Percentiles rank a stretch among this genome's conserved stretches.
Evolutionary conservation across 2,113 vertebrate genomes (phyloP).

Genomic region (Oreochromis niloticus): DNA sequence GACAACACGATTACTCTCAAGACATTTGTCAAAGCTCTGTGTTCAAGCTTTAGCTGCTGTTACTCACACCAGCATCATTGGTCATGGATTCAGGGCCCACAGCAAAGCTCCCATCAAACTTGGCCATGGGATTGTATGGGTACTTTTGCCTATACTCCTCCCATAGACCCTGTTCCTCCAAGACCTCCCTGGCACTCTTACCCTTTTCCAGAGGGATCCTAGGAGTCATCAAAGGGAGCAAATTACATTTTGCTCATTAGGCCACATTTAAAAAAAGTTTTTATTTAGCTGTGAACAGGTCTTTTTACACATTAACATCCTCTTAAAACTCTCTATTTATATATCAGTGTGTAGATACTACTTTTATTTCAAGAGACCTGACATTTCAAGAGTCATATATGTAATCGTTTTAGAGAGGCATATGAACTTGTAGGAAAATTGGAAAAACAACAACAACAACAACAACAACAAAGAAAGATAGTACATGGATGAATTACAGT

Average conservation of each 20-base stretch:
- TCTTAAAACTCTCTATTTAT: neutral
- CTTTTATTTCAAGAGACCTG: neutral
- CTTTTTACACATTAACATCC: neutral
- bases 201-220: slow-evolving; percentile 58
- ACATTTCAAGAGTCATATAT: neutral
- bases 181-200: slow-evolving; percentile 44
- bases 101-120: neutral
- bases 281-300: no score
- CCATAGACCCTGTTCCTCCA: slow-evolving; percentile 55
- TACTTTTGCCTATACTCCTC: slow-evolving; percentile 24
- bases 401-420: neutral
- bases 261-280: no score
- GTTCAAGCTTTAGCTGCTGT: neutral
- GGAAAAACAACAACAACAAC: neutral
- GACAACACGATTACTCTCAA: neutral
- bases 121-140: slow-evolving; percentile 40
- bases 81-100: slow-evolving; percentile 33
- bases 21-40: neutral
- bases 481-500: neutral
- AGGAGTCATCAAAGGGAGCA: neutral
- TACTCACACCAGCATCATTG: slow-evolving; percentile 54
- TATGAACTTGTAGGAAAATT: neutral
- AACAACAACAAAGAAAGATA: neutral
- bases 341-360: neutral
- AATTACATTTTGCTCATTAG: no score